Conservation (phyloP, 2,797 vertebrate genomes). For the Falco novaeseelandiae region DNA sequence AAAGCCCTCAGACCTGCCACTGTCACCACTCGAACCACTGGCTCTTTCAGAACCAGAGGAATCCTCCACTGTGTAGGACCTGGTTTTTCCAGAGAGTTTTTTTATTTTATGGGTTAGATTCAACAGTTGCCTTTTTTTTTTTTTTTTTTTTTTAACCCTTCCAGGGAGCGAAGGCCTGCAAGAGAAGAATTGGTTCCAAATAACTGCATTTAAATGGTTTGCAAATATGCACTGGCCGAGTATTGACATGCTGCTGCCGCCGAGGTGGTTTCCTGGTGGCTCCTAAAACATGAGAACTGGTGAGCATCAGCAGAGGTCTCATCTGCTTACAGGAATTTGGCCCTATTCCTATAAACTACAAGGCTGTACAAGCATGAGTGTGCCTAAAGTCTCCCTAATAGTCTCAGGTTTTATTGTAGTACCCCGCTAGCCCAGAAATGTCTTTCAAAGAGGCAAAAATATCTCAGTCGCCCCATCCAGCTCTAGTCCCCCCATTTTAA, state of each 20-base stretch:
- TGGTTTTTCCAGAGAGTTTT: neutral
- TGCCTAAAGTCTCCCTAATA: neutral
- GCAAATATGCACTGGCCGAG: neutral
- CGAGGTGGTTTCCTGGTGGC: neutral
- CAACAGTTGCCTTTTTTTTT: neutral
- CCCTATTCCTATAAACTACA: neutral
- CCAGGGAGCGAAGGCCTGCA: fast-evolving
- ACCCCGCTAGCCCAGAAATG: neutral
- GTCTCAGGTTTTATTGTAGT: neutral
- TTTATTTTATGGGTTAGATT: neutral
- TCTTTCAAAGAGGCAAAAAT: neutral
- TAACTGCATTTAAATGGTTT: neutral
- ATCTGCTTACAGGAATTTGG: neutral
- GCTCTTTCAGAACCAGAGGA: neutral
- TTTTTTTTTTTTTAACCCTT: neutral
- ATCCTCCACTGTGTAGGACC: neutral
- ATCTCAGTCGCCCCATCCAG: neutral
- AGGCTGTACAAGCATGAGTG: neutral
- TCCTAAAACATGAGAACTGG: neutral
- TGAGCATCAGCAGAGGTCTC: neutral
- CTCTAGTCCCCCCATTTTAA: neutral
- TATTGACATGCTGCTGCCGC: neutral
- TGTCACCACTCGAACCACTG: neutral
- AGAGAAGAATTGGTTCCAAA: neutral
- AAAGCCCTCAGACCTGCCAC: neutral